Percentiles rank a stretch among this genome's conserved stretches.
Conservation (phyloP, 1,140 invertebrate genomes). For the Neodiprion virginianus region DNA sequence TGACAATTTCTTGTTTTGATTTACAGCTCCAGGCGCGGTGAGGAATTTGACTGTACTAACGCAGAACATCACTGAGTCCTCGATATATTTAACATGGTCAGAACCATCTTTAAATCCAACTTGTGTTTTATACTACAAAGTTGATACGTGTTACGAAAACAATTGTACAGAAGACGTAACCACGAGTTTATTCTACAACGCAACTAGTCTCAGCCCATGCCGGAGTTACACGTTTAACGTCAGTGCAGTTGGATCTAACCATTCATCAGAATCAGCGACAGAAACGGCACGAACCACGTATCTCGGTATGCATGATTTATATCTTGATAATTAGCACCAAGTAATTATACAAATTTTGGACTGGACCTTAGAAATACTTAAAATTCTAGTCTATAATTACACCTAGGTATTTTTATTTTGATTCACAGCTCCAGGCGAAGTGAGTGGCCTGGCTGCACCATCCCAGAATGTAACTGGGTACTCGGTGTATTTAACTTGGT, state of each 20-base stretch:
- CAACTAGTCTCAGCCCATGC: conserved; percentile 28
- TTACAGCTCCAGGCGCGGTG: background rate
- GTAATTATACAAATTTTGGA: too few species aligned
- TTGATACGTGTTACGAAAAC: conserved; percentile 16
- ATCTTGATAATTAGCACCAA: background rate
- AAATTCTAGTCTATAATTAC: background rate
- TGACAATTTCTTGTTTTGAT: background rate
- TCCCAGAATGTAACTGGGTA: background rate
- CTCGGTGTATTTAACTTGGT: conserved; percentile 1
- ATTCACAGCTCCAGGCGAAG: background rate
- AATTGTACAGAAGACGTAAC: conserved; percentile 12
- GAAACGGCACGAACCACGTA: conserved; percentile 32
- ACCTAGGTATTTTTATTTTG: background rate
- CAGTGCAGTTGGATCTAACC: conserved; percentile 12
- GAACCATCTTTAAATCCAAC: background rate
- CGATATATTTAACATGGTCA: background rate
- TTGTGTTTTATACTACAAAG: conserved; percentile 13
- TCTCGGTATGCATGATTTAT: conserved; percentile 31
- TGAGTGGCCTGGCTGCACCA: background rate
- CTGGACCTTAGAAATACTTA: too few species aligned
- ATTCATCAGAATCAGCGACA: conserved; percentile 25
- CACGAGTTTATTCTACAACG: conserved; percentile 23
- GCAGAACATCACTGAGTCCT: background rate
- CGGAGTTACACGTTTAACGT: conserved; percentile 28
- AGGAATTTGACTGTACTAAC: background rate